phyloP scores from a whole-genome alignment of 2,113 vertebrate species.

The Ptychochromis oligacanthus region DNA sequence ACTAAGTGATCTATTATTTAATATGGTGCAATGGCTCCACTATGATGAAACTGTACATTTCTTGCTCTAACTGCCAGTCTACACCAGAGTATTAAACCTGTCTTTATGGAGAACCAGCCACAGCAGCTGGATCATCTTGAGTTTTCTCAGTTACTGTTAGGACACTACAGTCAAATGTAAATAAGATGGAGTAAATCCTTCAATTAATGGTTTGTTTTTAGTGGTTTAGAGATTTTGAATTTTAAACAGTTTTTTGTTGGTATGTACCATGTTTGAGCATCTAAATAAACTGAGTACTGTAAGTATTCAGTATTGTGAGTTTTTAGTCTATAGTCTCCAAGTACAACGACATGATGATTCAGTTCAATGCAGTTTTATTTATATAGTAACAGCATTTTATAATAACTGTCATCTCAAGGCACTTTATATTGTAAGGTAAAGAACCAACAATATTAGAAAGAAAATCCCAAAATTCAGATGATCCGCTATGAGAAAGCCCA shows the following conservation, averaged over 20 bases:
- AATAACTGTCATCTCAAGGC: rapidly evolving
- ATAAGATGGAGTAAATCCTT: background rate
- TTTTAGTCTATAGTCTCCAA: too few species aligned
- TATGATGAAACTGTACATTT: conserved; percentile 27
- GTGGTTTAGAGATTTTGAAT: background rate
- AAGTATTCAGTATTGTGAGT: too few species aligned
- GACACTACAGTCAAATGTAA: background rate
- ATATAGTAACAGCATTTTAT: background rate
- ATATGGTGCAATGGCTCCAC: conserved; percentile 23
- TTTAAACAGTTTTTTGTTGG: background rate
- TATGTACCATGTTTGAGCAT: background rate
- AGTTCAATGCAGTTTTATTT: too few species aligned
- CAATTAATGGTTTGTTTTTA: background rate
- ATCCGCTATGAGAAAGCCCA: background rate
- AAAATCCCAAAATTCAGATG: background rate
- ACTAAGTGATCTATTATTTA: conserved; percentile 45
- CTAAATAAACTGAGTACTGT: background rate
- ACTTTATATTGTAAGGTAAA: background rate
- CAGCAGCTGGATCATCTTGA: background rate
- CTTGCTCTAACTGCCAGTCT: background rate
- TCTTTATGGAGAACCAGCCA: conserved; percentile 3
- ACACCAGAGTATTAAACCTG: background rate
- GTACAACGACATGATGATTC: too few species aligned
- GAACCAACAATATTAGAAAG: background rate
- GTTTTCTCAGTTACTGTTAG: background rate